Percentiles rank a stretch among this genome's conserved stretches.
These are phyloP conservation scores for Panzeria rudis DNA, from an alignment of 2,888 invertebrate genomes.

Conservation along the genomic window DNA sequence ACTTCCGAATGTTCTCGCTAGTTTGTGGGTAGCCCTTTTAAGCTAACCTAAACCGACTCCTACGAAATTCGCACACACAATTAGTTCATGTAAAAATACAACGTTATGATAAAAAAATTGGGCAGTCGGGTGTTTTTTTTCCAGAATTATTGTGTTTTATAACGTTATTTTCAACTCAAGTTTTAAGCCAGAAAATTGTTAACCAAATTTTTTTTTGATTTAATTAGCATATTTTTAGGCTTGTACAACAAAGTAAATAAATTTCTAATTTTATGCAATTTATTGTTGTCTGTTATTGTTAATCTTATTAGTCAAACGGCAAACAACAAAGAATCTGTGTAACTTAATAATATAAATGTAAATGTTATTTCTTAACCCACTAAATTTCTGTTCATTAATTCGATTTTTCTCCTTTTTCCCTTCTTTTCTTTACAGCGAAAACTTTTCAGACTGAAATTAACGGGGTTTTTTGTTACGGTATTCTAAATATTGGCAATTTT, in stretches of 20 bases:
- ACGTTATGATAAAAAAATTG: too few relatives aligned
- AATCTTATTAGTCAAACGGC: too few relatives aligned
- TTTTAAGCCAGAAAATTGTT: background rate
- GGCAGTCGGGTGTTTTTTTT: too few relatives aligned
- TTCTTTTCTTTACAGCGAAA: constrained; percentile 41
- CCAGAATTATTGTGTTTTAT: too few relatives aligned
- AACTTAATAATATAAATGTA: background rate
- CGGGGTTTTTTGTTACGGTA: background rate
- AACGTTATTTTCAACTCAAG: too few relatives aligned
- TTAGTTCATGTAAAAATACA: too few relatives aligned
- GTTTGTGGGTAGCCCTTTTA: too few relatives aligned
- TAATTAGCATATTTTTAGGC: background rate
- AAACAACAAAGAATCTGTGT: too few relatives aligned
- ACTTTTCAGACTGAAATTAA: constrained; percentile 14
- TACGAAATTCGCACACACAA: too few relatives aligned
- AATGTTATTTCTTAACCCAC: background rate
- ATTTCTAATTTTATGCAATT: background rate
- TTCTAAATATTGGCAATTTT: constrained; percentile 2
- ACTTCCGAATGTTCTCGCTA: too few relatives aligned
- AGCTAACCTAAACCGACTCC: too few relatives aligned
- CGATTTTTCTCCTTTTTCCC: background rate
- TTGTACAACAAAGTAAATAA: background rate
- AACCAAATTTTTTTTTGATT: background rate
- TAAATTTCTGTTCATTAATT: background rate
- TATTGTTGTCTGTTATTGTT: background rate